Conservation (phyloP, 2,113 vertebrate species). For the Osmerus mordax region DNA sequence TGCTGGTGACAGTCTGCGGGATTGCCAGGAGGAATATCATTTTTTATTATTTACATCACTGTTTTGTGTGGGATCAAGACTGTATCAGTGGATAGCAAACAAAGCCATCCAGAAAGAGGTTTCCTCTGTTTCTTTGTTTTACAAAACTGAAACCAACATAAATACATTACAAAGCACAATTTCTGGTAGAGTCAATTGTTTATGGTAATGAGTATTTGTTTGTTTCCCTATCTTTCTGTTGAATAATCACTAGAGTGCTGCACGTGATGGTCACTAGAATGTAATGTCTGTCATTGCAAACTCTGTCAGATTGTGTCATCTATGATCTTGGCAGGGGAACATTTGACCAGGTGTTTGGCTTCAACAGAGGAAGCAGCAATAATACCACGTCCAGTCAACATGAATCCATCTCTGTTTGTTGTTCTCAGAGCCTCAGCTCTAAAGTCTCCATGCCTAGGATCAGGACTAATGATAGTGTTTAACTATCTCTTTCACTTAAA, state of each 20-base stretch:
- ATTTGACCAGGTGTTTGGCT: slow-evolving; percentile 65
- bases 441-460: slow-evolving; percentile 28
- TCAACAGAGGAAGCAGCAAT: slow-evolving; percentile 48
- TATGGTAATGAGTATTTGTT: slow-evolving; percentile 61
- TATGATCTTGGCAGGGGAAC: slow-evolving; percentile 60
- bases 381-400: slow-evolving; percentile 44
- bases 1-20: no score
- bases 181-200: slow-evolving; percentile 46
- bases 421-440: slow-evolving; percentile 28
- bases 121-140: neutral
- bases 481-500: slow-evolving; percentile 13
- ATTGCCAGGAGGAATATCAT: no score
- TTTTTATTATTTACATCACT: no score
- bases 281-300: slow-evolving; percentile 49
- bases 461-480: slow-evolving; percentile 41
- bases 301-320: slow-evolving; percentile 61
- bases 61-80: no score
- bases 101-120: no score
- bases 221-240: slow-evolving; percentile 42
- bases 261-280: slow-evolving; percentile 42
- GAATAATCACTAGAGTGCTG: slow-evolving; percentile 52
- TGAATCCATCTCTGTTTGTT: slow-evolving; percentile 51
- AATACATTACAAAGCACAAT: neutral
- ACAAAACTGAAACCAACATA: slow-evolving; percentile 22
- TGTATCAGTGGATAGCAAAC: neutral